These are phyloP conservation scores for Phortica magna DNA, from an alignment of 2,888 invertebrate species.

Conservation along the genomic window DNA sequence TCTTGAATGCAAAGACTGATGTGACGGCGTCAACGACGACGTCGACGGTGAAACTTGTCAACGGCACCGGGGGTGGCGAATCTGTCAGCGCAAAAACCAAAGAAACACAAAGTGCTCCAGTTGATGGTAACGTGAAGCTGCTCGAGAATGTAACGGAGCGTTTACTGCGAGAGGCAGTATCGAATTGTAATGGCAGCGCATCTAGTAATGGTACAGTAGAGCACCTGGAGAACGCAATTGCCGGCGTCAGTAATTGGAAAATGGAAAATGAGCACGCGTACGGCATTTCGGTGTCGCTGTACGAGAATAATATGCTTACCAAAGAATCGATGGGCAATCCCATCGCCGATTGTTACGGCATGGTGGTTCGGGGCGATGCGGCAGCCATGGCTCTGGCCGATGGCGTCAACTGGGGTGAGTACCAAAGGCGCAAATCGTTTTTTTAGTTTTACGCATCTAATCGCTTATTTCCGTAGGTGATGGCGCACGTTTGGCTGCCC, in stretches of 20 bases:
- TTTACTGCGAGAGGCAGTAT: slow-evolving; percentile 74
- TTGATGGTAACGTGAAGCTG: slow-evolving; percentile 46
- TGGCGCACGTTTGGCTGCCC: slow-evolving; percentile 89
- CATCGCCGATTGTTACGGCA: slow-evolving; percentile 91
- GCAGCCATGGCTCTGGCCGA: slow-evolving; percentile 90
- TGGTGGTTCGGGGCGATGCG: slow-evolving; percentile 85
- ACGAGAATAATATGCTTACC: slow-evolving; percentile 89
- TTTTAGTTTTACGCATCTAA: slow-evolving; percentile 25
- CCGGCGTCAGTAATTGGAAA: slow-evolving; percentile 77
- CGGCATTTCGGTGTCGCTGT: slow-evolving; percentile 83
- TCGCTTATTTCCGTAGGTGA: slow-evolving; percentile 79
- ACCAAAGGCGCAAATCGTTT: background rate
- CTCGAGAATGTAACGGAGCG: slow-evolving; percentile 68
- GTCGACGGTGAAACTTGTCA: slow-evolving; percentile 33
- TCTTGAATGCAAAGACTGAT: slow-evolving; percentile 74
- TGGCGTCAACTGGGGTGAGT: slow-evolving; percentile 92
- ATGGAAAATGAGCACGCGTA: slow-evolving; percentile 77
- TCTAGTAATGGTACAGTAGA: slow-evolving; percentile 22
- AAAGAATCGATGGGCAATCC: slow-evolving; percentile 87
- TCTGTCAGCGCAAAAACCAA: slow-evolving; percentile 29
- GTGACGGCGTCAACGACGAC: slow-evolving; percentile 32
- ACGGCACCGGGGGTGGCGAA: background rate
- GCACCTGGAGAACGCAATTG: slow-evolving; percentile 63
- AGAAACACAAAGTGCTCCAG: slow-evolving; percentile 39
- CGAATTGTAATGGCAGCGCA: slow-evolving; percentile 62